phyloP scores from a whole-genome alignment of 2,797 vertebrate genomes.

The Champsocephalus esox region DNA sequence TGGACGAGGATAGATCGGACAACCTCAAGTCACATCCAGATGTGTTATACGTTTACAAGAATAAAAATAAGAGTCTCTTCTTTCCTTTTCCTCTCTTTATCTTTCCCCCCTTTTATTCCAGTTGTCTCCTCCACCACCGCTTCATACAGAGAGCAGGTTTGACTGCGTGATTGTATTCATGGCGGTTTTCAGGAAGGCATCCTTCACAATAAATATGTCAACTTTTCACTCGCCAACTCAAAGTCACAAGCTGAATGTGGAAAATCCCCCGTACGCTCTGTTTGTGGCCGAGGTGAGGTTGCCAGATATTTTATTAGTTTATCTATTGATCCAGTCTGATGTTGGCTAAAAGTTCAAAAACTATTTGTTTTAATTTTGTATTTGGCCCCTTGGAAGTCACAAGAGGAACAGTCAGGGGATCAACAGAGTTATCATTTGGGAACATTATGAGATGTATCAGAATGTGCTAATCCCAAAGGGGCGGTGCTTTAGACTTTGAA shows the following conservation, averaged over 20 bases:
- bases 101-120: not conserved
- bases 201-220: conserved; percentile 41
- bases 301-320: conserved; percentile 29
- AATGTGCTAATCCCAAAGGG: not conserved
- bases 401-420: not conserved
- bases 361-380: not conserved
- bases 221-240: conserved; percentile 11
- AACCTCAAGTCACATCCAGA: conserved; percentile 8
- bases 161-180: conserved; percentile 29
- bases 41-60: conserved; percentile 12
- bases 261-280: not conserved
- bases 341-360: conserved; percentile 23
- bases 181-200: conserved; percentile 24
- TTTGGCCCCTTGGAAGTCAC: not conserved
- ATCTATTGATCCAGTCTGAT: conserved; percentile 10
- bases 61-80: not conserved
- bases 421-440: not conserved
- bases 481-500: not conserved
- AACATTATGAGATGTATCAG: not conserved
- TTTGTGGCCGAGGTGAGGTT: conserved; percentile 8
- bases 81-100: not conserved
- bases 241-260: conserved; percentile 22
- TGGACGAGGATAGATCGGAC: not conserved
- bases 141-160: conserved; percentile 16
- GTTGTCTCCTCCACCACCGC: conserved; percentile 1